Evolutionary conservation across 92 coral and sea anemone genomes (phyloP).

Genomic region (Montipora capitata): DNA sequence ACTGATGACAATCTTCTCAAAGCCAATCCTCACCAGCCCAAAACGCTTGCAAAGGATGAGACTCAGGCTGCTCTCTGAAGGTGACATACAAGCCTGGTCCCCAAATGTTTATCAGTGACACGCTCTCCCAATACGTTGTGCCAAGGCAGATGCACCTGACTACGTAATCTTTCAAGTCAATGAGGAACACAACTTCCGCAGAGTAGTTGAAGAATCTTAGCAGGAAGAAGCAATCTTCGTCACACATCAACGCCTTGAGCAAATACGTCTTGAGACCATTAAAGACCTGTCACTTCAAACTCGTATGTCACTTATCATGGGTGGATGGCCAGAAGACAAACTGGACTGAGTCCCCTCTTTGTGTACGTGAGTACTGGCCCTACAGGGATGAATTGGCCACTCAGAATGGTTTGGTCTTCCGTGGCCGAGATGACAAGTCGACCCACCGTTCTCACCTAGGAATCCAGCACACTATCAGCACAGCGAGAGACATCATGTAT

Average conservation of each 20-base stretch:
- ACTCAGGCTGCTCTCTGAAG: too few relatives aligned
- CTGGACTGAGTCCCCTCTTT: too few relatives aligned
- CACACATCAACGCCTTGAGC: too few relatives aligned
- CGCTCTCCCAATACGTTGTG: slow-evolving; percentile 24
- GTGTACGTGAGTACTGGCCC: too few relatives aligned
- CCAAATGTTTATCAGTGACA: slow-evolving; percentile 60
- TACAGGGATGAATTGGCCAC: too few relatives aligned
- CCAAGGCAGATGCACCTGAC: slow-evolving; percentile 1
- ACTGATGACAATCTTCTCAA: background rate
- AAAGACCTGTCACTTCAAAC: too few relatives aligned
- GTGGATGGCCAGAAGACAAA: too few relatives aligned
- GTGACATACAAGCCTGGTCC: slow-evolving; percentile 46
- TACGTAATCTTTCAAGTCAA: slow-evolving; percentile 1
- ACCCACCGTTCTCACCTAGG: slow-evolving; percentile 67
- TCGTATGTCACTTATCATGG: too few relatives aligned
- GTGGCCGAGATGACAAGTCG: too few relatives aligned
- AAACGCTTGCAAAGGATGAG: background rate
- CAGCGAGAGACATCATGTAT: slow-evolving; percentile 77
- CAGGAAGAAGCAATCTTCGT: background rate
- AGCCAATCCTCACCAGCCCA: slow-evolving; percentile 57
- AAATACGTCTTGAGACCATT: too few relatives aligned
- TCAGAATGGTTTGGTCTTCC: too few relatives aligned
- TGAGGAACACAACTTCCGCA: slow-evolving; percentile 2
- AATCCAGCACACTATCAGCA: slow-evolving; percentile 72
- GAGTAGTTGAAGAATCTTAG: slow-evolving; percentile 13